Conservation (phyloP, 2,113 vertebrate species). For the Seriola aureovittata region DNA sequence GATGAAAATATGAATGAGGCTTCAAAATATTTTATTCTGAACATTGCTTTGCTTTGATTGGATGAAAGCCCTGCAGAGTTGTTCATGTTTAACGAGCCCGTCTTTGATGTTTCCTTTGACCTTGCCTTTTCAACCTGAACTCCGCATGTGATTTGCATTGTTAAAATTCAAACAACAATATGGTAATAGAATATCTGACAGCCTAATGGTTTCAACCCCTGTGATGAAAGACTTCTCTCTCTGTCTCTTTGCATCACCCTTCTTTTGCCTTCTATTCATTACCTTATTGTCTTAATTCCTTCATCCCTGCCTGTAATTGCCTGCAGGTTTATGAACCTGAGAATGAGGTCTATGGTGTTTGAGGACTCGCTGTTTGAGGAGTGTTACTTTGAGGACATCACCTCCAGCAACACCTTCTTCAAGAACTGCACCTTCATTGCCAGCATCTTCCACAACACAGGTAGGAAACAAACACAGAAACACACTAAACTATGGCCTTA, state of each 20-base stretch:
- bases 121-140: conserved; percentile 11
- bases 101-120: conserved; percentile 21
- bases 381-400: conserved; percentile 97
- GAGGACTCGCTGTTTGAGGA: conserved; percentile 97
- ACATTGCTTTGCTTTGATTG: conserved; percentile 32
- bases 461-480: conserved; percentile 70
- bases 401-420: conserved; percentile 98
- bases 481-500: neutral
- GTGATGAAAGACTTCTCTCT: neutral
- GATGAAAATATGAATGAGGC: conserved; percentile 1
- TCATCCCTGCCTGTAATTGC: neutral
- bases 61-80: neutral
- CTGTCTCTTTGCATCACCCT: neutral
- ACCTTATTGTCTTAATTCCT: neutral
- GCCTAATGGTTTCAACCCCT: neutral
- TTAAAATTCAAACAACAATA: neutral
- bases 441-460: conserved; percentile 97
- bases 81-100: neutral
- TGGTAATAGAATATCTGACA: neutral
- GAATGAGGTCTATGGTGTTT: conserved; percentile 95
- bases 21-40: conserved; percentile 13
- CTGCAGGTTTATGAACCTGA: conserved; percentile 93
- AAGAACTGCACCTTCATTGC: conserved; percentile 97
- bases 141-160: conserved; percentile 7
- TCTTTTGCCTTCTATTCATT: neutral